phyloP scores from a whole-genome alignment of 2,888 invertebrate species.

The Scrobipalpa atriplicella region DNA sequence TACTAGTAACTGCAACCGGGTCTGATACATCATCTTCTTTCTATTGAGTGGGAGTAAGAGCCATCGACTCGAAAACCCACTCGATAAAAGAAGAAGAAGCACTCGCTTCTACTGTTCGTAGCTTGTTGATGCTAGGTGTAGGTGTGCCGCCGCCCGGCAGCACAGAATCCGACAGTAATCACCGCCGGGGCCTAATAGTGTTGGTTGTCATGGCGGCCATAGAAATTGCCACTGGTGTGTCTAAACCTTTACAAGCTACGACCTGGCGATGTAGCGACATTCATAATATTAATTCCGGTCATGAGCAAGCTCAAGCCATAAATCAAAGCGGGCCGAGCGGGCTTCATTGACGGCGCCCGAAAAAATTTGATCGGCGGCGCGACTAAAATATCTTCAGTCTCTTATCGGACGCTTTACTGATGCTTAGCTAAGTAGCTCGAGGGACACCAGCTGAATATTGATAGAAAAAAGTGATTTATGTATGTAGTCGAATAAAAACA shows the following conservation, averaged over 20 bases:
- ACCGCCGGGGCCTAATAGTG: not conserved
- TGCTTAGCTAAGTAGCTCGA: slow-evolving; percentile 27
- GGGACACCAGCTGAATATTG: slow-evolving; percentile 17
- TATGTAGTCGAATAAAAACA: not conserved
- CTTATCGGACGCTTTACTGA: slow-evolving; percentile 31
- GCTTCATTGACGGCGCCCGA: slow-evolving; percentile 46
- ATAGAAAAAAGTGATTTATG: slow-evolving; percentile 16
- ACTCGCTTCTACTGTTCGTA: too few relatives aligned
- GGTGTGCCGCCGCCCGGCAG: too few relatives aligned
- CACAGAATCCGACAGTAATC: not conserved
- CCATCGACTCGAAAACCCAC: too few relatives aligned
- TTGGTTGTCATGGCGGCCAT: not conserved
- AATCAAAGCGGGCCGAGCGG: slow-evolving; percentile 49
- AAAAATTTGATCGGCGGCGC: slow-evolving; percentile 38
- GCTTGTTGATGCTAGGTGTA: too few relatives aligned
- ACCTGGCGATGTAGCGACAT: slow-evolving; percentile 28
- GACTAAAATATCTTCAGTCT: slow-evolving; percentile 30
- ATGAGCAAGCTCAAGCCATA: slow-evolving; percentile 47
- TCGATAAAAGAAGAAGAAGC: too few relatives aligned
- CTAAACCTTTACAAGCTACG: not conserved
- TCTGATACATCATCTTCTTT: too few relatives aligned
- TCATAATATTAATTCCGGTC: slow-evolving; percentile 54
- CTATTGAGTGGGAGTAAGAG: too few relatives aligned
- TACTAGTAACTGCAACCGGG: too few relatives aligned
- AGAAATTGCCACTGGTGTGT: slow-evolving; percentile 2